Percentiles rank a stretch among this genome's conserved stretches.
Evolutionary conservation across 2,113 vertebrate genomes (phyloP).

Genomic region (Notarius quadriscutis): DNA sequence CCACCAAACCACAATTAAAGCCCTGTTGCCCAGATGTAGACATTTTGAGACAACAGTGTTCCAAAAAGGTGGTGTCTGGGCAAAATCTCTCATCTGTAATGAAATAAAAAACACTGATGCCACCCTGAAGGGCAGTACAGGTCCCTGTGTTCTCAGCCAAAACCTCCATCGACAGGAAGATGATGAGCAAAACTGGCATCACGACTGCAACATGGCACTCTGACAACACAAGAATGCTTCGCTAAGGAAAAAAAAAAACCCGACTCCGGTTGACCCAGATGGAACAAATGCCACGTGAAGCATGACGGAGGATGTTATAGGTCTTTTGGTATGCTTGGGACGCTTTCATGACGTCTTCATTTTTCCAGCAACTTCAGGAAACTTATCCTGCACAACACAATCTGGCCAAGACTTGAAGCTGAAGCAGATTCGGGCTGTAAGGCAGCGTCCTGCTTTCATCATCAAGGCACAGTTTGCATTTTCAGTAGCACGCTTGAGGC

Average conservation of each 20-base stretch:
- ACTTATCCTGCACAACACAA: conserved; percentile 1
- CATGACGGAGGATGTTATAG: not conserved
- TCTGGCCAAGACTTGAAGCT: not conserved
- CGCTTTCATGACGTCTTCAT: not conserved
- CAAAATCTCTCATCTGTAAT: conserved; percentile 10
- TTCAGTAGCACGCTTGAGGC: not conserved
- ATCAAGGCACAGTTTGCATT: not conserved
- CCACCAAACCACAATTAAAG: conserved; percentile 22
- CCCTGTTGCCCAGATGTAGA: conserved; percentile 12
- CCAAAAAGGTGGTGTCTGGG: conserved; percentile 23
- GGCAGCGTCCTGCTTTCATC: not conserved
- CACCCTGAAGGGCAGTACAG: conserved; percentile 13
- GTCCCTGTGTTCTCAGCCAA: conserved; percentile 4
- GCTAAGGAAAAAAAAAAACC: not conserved
- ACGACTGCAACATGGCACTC: not conserved
- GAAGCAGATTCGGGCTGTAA: not conserved
- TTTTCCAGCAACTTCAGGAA: conserved; percentile 12
- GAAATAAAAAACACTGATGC: conserved; percentile 8
- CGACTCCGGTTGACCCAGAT: not conserved
- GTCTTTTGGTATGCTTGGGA: not conserved
- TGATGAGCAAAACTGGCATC: conserved; percentile 6
- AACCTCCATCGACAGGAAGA: not conserved
- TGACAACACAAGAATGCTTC: not conserved
- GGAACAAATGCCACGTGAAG: not conserved
- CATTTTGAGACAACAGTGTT: conserved; percentile 8